Evolutionary conservation across 2,113 vertebrate species (phyloP).

Genomic region (Glaucomys volans): DNA sequence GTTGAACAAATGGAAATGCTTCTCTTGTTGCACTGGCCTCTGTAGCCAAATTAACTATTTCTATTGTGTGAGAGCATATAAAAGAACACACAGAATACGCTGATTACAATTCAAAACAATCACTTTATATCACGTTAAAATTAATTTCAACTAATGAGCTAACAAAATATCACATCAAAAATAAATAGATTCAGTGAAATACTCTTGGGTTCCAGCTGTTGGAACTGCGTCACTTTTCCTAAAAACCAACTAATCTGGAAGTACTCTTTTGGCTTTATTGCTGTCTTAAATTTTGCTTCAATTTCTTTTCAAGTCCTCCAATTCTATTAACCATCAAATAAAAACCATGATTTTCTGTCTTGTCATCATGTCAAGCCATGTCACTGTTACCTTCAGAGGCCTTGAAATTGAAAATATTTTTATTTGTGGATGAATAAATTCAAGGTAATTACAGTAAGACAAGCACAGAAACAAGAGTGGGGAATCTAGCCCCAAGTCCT

Average conservation of each 20-base stretch:
- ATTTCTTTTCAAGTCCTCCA: background rate
- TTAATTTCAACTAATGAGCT: conserved; percentile 36
- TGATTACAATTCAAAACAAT: background rate
- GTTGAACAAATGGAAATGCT: conserved; percentile 48
- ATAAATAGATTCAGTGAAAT: conserved; percentile 24
- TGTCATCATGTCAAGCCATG: background rate
- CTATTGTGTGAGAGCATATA: background rate
- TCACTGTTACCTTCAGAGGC: background rate
- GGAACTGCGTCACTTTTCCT: background rate
- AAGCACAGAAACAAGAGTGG: background rate
- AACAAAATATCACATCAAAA: conserved; percentile 29
- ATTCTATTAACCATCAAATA: background rate
- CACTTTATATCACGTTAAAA: conserved; percentile 9
- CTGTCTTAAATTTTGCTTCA: conserved; percentile 40
- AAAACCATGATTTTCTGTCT: background rate
- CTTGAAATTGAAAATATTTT: background rate
- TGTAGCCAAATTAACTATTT: background rate
- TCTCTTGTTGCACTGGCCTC: background rate
- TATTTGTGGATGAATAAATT: conserved; percentile 5
- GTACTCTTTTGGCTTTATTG: background rate
- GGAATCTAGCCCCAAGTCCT: background rate
- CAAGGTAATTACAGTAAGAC: background rate
- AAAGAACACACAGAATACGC: background rate
- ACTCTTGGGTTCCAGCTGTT: background rate
- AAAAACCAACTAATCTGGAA: background rate